Conservation (phyloP, 30 jellyfish, hydroid and myxozoan genomes). For the Aurelia sp. region DNA sequence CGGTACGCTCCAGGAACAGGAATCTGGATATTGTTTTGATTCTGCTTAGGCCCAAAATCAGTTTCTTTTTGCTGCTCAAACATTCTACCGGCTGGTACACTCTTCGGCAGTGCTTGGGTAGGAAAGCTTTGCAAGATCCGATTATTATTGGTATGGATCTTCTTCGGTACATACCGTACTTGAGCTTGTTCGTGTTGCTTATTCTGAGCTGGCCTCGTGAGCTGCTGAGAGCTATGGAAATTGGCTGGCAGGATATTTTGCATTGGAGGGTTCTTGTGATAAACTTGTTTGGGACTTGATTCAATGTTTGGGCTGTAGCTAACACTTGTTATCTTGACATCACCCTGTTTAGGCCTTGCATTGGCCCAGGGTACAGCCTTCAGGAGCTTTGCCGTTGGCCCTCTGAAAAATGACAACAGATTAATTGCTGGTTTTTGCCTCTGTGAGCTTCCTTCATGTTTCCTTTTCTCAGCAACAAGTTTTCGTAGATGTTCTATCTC, state of each 20-base stretch:
- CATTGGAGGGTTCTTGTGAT: not conserved
- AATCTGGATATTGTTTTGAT: not conserved
- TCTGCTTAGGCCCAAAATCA: not conserved
- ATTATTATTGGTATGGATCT: not conserved
- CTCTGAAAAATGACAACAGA: constrained; percentile 61
- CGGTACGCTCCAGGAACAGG: not conserved
- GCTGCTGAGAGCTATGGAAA: too few species aligned
- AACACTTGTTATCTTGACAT: constrained; percentile 32
- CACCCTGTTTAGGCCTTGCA: constrained; percentile 2
- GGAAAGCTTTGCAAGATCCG: not conserved
- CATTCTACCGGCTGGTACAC: not conserved
- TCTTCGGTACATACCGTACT: not conserved
- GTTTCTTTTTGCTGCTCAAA: not conserved
- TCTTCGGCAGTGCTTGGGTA: not conserved
- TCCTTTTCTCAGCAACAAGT: constrained; percentile 50
- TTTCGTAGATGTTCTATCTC: constrained; percentile 58
- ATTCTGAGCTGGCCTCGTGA: too few species aligned
- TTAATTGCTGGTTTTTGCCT: constrained; percentile 49
- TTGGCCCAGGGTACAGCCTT: constrained; percentile 14
- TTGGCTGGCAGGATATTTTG: not conserved
- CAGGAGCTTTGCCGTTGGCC: constrained; percentile 57
- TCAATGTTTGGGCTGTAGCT: not conserved
- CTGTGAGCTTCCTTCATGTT: constrained; percentile 1
- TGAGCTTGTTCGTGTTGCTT: not conserved
- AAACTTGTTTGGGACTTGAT: constrained; percentile 7